Percentiles rank a stretch among this genome's conserved stretches.
These are phyloP conservation scores for Elephas maximus DNA, from an alignment of 2,113 vertebrate species.

Conservation along the genomic window DNA sequence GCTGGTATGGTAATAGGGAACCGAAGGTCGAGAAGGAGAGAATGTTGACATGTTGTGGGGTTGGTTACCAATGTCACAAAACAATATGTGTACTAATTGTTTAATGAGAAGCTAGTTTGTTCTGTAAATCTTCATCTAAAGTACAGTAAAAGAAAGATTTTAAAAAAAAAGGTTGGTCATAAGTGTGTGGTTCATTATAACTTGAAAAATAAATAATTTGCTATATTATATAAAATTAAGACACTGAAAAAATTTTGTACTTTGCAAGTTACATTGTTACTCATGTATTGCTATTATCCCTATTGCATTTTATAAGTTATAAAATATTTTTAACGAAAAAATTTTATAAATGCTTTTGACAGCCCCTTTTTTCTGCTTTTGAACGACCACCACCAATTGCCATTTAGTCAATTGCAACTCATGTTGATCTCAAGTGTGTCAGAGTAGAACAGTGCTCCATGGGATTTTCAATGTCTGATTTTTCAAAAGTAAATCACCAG, in stretches of 20 bases:
- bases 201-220: neutral
- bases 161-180: too few relatives aligned
- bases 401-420: neutral
- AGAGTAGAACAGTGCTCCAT: too few relatives aligned
- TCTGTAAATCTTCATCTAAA: too few relatives aligned
- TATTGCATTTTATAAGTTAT: slow-evolving; percentile 41
- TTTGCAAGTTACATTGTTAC: slow-evolving; percentile 18
- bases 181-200: too few relatives aligned
- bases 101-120: too few relatives aligned
- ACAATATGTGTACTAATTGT: too few relatives aligned
- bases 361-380: neutral
- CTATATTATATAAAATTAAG: neutral
- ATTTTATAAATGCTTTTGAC: neutral
- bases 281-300: neutral
- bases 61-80: too few relatives aligned
- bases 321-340: slow-evolving; percentile 49
- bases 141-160: too few relatives aligned
- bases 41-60: too few relatives aligned
- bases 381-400: neutral
- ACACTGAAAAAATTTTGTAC: neutral
- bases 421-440: neutral
- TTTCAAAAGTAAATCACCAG: neutral
- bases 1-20: too few relatives aligned
- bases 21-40: too few relatives aligned
- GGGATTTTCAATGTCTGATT: neutral